Evolutionary conservation across 2,113 vertebrate species (phyloP).

Genomic region (Nesogale talazaci): DNA sequence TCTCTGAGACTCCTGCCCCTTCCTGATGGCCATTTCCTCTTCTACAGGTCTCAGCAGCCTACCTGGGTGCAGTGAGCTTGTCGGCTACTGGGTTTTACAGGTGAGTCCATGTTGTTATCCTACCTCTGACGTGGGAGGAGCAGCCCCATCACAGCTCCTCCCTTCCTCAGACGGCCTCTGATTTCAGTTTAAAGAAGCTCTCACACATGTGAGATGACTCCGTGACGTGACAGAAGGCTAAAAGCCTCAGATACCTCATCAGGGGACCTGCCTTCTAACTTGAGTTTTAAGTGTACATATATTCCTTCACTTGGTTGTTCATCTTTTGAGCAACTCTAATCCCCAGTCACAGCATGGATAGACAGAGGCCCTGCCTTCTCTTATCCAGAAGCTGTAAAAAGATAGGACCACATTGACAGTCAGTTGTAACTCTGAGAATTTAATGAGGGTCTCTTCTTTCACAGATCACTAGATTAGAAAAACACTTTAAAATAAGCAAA

Average conservation of each 20-base stretch:
- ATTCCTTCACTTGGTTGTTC: not conserved
- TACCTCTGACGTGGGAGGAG: not conserved
- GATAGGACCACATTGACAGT: not conserved
- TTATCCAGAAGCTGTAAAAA: not conserved
- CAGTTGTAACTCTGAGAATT: slow-evolving; percentile 8
- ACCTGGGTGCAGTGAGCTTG: slow-evolving; percentile 90
- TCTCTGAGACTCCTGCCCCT: not conserved
- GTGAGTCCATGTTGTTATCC: slow-evolving; percentile 84
- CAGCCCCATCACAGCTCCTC: not conserved
- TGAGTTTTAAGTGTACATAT: not conserved
- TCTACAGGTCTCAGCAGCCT: slow-evolving; percentile 91
- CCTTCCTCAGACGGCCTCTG: not conserved
- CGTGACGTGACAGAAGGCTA: not conserved
- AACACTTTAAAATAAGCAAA: not conserved
- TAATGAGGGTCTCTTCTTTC: not conserved
- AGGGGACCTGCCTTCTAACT: not conserved
- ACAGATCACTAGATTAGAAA: not conserved
- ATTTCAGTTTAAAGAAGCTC: not conserved
- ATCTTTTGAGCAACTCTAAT: slow-evolving; percentile 33
- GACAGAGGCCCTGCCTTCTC: not conserved
- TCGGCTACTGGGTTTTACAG: slow-evolving; percentile 96
- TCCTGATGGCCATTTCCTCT: slow-evolving; percentile 47
- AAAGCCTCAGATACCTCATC: not conserved
- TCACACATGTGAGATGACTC: not conserved
- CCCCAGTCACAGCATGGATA: not conserved